These are phyloP conservation scores for rat (Rattus norvegicus) DNA, from an alignment of 2,113 vertebrate genomes.

Conservation along the genomic window DNA sequence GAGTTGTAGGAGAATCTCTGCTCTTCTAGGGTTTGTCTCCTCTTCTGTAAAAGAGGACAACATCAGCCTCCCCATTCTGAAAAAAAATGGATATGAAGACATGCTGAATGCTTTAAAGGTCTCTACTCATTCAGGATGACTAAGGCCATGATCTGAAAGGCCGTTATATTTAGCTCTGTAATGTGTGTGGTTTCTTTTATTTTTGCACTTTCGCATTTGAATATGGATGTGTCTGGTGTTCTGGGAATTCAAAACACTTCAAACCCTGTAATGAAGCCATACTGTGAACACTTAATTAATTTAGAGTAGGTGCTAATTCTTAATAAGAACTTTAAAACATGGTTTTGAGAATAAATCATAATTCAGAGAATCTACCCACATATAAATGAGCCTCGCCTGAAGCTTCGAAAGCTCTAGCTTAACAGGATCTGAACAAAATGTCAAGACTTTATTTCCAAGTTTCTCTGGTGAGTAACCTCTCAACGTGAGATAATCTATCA, in stretches of 20 bases:
- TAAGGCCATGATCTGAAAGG: not conserved
- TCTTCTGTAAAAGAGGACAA: not conserved
- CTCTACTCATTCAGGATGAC: not conserved
- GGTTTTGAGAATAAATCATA: conserved; percentile 75
- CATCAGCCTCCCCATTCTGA: not conserved
- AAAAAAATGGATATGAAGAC: not conserved
- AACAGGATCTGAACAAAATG: conserved; percentile 51
- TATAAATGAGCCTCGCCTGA: conserved; percentile 64
- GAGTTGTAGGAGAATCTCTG: not conserved
- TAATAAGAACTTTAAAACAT: conserved; percentile 80
- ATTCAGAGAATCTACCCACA: conserved; percentile 67
- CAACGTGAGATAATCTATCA: conserved; percentile 12
- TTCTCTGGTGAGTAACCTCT: conserved; percentile 22
- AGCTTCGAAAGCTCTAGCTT: conserved; percentile 51
- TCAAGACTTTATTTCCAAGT: conserved; percentile 37
- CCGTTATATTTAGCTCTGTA: conserved; percentile 58
- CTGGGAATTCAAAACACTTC: conserved; percentile 78
- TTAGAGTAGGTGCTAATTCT: conserved; percentile 80
- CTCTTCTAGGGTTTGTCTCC: not conserved
- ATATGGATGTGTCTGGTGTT: conserved; percentile 72
- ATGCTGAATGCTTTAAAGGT: not conserved
- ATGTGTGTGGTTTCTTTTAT: not conserved
- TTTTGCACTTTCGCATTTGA: conserved; percentile 66
- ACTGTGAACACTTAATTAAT: conserved; percentile 81
- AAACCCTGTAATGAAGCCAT: conserved; percentile 78